Conservation (phyloP, 2,888 invertebrate genomes). For the Thecophora atra region DNA sequence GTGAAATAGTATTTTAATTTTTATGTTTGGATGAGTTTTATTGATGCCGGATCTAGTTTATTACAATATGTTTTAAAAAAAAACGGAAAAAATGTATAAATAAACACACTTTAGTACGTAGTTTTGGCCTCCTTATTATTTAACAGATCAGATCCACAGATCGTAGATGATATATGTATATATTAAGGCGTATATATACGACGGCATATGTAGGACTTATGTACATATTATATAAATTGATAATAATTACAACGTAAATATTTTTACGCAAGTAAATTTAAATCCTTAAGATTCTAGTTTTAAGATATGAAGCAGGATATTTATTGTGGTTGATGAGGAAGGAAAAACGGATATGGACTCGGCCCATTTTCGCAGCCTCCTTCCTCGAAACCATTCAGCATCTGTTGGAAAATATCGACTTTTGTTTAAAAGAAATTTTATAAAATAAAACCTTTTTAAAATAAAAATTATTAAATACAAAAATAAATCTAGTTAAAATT, state of each 20-base stretch:
- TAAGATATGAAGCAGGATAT: slow-evolving; percentile 23
- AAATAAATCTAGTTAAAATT: slow-evolving; percentile 51
- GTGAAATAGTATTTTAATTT: too few species aligned
- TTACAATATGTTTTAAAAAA: too few species aligned
- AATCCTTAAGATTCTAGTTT: slow-evolving; percentile 1
- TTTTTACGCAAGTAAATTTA: background rate
- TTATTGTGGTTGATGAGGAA: background rate
- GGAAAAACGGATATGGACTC: background rate
- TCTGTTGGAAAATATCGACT: slow-evolving; percentile 27
- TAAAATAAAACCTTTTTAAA: slow-evolving; percentile 43
- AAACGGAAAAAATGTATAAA: too few species aligned
- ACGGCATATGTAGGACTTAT: too few species aligned
- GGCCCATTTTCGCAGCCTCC: too few species aligned
- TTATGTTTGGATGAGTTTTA: too few species aligned
- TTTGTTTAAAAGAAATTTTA: slow-evolving; percentile 38
- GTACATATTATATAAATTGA: background rate
- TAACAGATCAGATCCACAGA: too few species aligned
- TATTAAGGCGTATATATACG: too few species aligned
- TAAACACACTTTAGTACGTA: too few species aligned
- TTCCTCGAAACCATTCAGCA: background rate
- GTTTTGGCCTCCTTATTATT: too few species aligned
- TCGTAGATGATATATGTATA: too few species aligned
- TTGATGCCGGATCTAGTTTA: too few species aligned
- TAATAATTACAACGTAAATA: background rate
- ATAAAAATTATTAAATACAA: slow-evolving; percentile 41